Evolutionary conservation across 2,888 invertebrate genomes (phyloP).

Genomic region (Tetragonula carbonaria): DNA sequence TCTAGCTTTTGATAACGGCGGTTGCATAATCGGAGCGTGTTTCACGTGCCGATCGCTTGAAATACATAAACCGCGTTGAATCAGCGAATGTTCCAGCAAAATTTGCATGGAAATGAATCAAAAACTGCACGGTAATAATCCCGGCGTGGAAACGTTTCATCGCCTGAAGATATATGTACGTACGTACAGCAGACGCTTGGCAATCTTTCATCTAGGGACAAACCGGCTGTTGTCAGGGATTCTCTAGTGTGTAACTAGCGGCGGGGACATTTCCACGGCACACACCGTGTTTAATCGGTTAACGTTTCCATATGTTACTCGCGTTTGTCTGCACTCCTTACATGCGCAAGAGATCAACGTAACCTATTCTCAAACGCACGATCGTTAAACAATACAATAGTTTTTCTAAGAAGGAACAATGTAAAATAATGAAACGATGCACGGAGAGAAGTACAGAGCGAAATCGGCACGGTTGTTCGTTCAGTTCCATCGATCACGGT

Average conservation of each 20-base stretch:
- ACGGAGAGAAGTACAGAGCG: too few species aligned
- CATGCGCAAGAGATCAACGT: not conserved
- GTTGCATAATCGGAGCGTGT: slow-evolving; percentile 39
- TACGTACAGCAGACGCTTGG: not conserved
- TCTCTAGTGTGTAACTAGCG: not conserved
- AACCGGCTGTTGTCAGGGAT: slow-evolving; percentile 4
- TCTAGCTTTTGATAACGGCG: slow-evolving; percentile 40
- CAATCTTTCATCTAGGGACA: not conserved
- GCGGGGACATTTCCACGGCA: not conserved
- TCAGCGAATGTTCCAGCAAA: not conserved
- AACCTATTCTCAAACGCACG: not conserved
- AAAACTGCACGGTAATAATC: not conserved
- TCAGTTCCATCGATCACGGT: slow-evolving; percentile 24
- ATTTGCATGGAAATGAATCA: not conserved
- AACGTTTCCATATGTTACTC: not conserved
- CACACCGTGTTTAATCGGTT: not conserved
- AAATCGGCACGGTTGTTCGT: not conserved
- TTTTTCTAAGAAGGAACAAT: not conserved
- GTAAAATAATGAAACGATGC: not conserved
- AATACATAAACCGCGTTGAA: too few species aligned
- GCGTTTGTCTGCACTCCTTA: too few species aligned
- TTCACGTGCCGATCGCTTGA: not conserved
- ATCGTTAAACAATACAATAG: not conserved
- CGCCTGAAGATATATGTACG: not conserved
- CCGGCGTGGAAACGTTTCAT: not conserved